Evolutionary conservation across 2,797 vertebrate genomes (phyloP), one percentile per base, ranked within the genome.

Genomic region (Pseudomugil gertrudae): DNA sequence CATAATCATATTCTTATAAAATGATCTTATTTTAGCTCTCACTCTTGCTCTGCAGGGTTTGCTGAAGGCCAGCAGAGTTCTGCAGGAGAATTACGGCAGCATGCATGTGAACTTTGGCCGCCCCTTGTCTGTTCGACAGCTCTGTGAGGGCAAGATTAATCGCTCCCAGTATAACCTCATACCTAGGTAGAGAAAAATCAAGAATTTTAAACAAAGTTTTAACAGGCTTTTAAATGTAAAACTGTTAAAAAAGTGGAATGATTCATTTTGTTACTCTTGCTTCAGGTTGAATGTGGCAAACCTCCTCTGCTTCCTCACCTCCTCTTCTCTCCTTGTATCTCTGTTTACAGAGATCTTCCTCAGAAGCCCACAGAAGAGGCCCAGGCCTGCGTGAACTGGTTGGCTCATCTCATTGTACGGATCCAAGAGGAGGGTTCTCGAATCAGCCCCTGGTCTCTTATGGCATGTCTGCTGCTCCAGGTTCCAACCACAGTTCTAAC

Each of bases 101-200:
- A 95, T 99, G 90, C 94, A 97, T 7, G 89, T 99, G 57, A 95
- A 91, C 66, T 92, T 99, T 76, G 96, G 96, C 53, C 93, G 91
- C 6, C 96, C 97, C 0, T 73, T 98, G 26, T 99, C 98, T 0
- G 95, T 96, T 33, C 94, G 96, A 66, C 90, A 94, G 9, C 84
- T 98, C 89, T 95, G 95, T 38, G 84, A 95, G 54, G 95, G 95
- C 33, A 95, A 90, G 85, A 92, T 98, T 81, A 92, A 66, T 81
- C 91, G 83, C 30, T 85, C 88, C 52, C 93, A 95, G 0, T 98
- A 96, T 89, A 98, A 96, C 86, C 91, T 98, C 86, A 83, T 93
- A 72, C 96, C 97, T 64, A 96, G 96, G 98, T 98, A 65, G 14
- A 33, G 29, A 55, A 55, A 40, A 47, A 47, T 26, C 47, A 13